Evolutionary conservation across 2,888 invertebrate species (phyloP).

Genomic region (Stramonita haemastoma): DNA sequence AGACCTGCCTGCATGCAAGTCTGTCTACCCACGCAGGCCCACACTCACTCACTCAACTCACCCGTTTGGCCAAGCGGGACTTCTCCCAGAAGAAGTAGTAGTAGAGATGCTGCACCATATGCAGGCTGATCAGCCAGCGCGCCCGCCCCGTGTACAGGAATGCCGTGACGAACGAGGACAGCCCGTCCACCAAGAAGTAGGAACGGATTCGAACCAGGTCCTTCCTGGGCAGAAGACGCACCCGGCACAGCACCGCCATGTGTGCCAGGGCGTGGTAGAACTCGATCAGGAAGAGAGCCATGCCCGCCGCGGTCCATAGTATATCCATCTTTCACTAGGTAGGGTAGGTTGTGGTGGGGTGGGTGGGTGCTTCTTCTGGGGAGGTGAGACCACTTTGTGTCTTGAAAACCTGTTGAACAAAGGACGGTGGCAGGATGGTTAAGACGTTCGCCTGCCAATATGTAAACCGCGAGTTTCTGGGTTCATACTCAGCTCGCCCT

Average conservation of each 20-base stretch:
- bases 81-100: slow-evolving; percentile 71
- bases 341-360: too few species aligned
- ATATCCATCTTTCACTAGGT: neutral
- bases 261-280: slow-evolving; percentile 68
- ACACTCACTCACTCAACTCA: slow-evolving; percentile 43
- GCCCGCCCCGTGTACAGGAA: slow-evolving; percentile 63
- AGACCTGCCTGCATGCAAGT: too few species aligned
- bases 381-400: too few species aligned
- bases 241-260: slow-evolving; percentile 58
- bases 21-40: neutral
- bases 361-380: neutral
- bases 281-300: slow-evolving; percentile 61
- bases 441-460: too few species aligned
- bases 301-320: slow-evolving; percentile 43
- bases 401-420: neutral
- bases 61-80: slow-evolving; percentile 64
- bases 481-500: too few species aligned
- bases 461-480: too few species aligned
- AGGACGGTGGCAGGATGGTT: too few species aligned
- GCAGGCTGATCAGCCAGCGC: slow-evolving; percentile 65
- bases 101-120: slow-evolving; percentile 67
- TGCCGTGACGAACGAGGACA: slow-evolving; percentile 64
- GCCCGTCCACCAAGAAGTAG: slow-evolving; percentile 69
- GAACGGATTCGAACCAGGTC: slow-evolving; percentile 67
- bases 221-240: slow-evolving; percentile 69